These are phyloP conservation scores for Choristoneura fumiferana DNA, from an alignment of 1,140 invertebrate genomes.

Conservation along the genomic window DNA sequence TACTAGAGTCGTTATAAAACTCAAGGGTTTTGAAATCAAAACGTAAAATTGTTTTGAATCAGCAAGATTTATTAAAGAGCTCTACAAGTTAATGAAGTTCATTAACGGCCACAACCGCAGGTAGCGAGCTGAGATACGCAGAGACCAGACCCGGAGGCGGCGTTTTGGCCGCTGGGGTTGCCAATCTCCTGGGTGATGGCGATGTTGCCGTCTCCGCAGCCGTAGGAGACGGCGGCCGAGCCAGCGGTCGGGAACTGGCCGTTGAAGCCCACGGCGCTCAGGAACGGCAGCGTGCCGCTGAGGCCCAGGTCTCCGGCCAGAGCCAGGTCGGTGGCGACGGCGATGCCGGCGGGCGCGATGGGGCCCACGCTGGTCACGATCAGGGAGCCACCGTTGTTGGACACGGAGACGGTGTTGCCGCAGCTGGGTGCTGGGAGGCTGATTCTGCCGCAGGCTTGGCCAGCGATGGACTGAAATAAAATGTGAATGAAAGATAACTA, in stretches of 20 bases:
- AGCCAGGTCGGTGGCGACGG: conserved; percentile 38
- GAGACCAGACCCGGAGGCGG: no score
- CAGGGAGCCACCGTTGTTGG: conserved; percentile 30
- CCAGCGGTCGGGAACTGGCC: conserved; percentile 6
- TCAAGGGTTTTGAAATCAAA: no score
- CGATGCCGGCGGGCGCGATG: conserved; percentile 36
- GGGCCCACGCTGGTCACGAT: conserved; percentile 28
- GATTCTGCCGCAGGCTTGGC: neutral
- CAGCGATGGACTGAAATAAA: neutral
- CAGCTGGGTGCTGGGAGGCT: neutral
- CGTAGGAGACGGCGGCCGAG: conserved; percentile 10
- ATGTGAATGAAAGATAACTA: neutral
- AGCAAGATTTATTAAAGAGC: no score
- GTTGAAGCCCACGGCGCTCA: conserved; percentile 6
- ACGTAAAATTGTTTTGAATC: no score
- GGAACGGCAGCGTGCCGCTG: conserved; percentile 24
- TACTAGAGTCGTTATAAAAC: no score
- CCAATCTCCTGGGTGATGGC: conserved; percentile 10
- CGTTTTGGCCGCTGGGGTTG: neutral
- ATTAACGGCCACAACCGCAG: neutral
- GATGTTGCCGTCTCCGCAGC: conserved; percentile 20
- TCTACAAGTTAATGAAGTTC: no score
- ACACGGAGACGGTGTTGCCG: neutral
- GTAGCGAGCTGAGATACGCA: no score
- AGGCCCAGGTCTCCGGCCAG: conserved; percentile 40